phyloP scores from a whole-genome alignment of 2,797 vertebrate genomes.

The Tarsius wallacei region DNA sequence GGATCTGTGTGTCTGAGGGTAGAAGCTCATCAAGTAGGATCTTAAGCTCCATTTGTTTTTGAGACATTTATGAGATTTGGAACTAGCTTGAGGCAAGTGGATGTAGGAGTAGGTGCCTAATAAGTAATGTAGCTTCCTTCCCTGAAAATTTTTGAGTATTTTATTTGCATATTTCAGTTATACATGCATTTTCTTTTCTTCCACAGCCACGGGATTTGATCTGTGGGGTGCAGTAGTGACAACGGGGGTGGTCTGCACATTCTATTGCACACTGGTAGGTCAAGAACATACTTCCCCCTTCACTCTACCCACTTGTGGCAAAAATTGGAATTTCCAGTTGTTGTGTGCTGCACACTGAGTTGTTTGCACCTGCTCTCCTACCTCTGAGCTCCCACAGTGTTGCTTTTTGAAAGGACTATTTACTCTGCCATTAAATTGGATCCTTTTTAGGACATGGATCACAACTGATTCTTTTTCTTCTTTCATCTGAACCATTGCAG shows the following conservation, averaged over 20 bases:
- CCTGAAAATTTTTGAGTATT: neutral
- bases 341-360: neutral
- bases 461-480: neutral
- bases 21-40: neutral
- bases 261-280: conserved; percentile 98
- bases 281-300: neutral
- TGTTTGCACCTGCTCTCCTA: neutral
- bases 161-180: neutral
- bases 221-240: conserved; percentile 97
- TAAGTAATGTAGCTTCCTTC: neutral
- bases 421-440: conserved; percentile 23
- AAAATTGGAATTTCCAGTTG: neutral
- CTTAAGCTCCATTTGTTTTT: conserved; percentile 27
- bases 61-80: neutral
- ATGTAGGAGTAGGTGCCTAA: neutral
- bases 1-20: neutral
- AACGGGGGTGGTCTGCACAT: conserved; percentile 97
- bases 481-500: neutral
- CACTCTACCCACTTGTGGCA: neutral
- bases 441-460: conserved; percentile 3
- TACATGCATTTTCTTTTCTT: conserved; percentile 71
- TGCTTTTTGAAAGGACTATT: neutral
- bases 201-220: conserved; percentile 95
- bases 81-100: neutral
- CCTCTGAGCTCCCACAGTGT: neutral